Base-by-base conservation (phyloP, 2,888 invertebrate genomes). In the Cheilosia impressa region DNA sequence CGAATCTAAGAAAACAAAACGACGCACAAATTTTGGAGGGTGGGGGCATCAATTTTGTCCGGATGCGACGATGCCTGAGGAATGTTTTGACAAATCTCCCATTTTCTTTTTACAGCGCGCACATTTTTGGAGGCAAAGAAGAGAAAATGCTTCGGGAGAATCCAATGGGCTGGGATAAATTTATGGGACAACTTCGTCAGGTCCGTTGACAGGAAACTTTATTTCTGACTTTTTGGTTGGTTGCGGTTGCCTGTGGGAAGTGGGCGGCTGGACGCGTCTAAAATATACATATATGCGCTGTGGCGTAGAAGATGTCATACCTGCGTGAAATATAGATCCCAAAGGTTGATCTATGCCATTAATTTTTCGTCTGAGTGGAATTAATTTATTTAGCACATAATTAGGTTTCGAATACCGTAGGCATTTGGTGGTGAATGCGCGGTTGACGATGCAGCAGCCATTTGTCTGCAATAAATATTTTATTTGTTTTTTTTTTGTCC, bases 381-480 rank as follows among this genome's bases (percentile, higher is more conserved):
- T 85, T 85, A 81, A 85, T 85, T 85, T 85, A 81, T 85, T 85
- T 85, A 85, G 77, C 85, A 85, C 81, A 77, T 85, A 85, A 85
- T 85, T 85, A 81, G 47, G 10, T 47, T 45, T 45, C 45, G 17
- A 45, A 45, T 45, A n/a, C n/a, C 6, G 13, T 15, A 19, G 19
- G 7, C 9, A 9, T n/a, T 17, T 47, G 6, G 47, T 13, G 38
- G 38, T 13, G 1, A 13, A 38, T 38, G 3, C 10, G 34, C 1
- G 6, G 27, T 27, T 27, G 27, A 27, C 27, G 63, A 43, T 41
- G 65, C n/a, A 47, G 58, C 27, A 66, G 27, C 10, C 80, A 80
- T 75, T 75, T 80, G 80, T 80, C 80, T 76, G 22, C 7, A 80
- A 80, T 53, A 50, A 69, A 63, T 83, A 19, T 68, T 65, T 75